These are phyloP conservation scores for Olivierus martensii DNA, from an alignment of 1,140 invertebrate genomes.

Conservation along the genomic window DNA sequence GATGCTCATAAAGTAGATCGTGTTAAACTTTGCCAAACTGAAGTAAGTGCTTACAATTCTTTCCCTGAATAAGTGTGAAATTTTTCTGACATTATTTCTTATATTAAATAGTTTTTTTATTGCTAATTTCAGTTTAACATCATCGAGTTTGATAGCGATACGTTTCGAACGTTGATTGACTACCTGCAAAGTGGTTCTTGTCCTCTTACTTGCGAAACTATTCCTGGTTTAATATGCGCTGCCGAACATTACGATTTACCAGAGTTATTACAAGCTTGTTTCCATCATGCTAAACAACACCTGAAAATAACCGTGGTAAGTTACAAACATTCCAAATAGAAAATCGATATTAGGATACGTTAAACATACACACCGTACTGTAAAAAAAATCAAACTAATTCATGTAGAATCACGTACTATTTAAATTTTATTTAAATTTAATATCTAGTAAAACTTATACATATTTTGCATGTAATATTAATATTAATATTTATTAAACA, in stretches of 20 bases:
- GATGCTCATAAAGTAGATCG: conserved; percentile 86
- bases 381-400: too few species aligned
- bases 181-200: conserved; percentile 86
- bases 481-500: too few species aligned
- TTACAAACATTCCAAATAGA: too few species aligned
- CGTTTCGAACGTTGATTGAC: conserved; percentile 74
- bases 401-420: too few species aligned
- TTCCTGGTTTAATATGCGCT: conserved; percentile 81
- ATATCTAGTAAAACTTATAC: too few species aligned
- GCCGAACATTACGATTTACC: conserved; percentile 88
- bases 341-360: too few species aligned
- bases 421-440: too few species aligned
- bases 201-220: conserved; percentile 76
- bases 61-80: too few species aligned
- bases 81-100: too few species aligned
- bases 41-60: too few species aligned
- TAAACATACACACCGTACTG: too few species aligned
- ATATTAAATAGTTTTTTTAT: conserved; percentile 11
- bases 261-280: conserved; percentile 81
- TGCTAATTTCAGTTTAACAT: conserved; percentile 69
- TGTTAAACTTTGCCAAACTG: conserved; percentile 76
- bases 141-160: conserved; percentile 88
- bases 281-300: conserved; percentile 89
- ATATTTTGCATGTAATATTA: too few species aligned
- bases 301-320: conserved; percentile 72